Conservation (phyloP, 2,888 invertebrate genomes). For the Belgica antarctica region DNA sequence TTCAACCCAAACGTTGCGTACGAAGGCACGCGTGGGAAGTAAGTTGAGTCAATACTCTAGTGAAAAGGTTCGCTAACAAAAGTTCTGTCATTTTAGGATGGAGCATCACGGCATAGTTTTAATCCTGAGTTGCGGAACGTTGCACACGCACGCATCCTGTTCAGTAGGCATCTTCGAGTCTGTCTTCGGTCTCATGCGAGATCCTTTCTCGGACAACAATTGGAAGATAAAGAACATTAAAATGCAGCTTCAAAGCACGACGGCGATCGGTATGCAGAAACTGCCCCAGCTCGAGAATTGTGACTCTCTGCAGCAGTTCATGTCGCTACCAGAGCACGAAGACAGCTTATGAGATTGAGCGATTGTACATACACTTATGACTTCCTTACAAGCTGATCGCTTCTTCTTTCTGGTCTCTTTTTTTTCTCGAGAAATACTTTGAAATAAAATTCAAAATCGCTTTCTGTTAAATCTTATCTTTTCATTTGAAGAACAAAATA, state of each 20-base stretch:
- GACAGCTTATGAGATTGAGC: slow-evolving; percentile 9
- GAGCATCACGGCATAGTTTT: slow-evolving; percentile 64
- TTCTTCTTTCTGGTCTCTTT: neutral
- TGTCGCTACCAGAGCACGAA: slow-evolving; percentile 32
- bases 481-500: slow-evolving; percentile 1
- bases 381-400: neutral
- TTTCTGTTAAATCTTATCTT: neutral
- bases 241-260: slow-evolving; percentile 53
- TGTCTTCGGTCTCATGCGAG: slow-evolving; percentile 62
- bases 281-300: slow-evolving; percentile 19
- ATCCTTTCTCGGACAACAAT: slow-evolving; percentile 63
- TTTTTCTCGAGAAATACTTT: neutral
- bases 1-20: slow-evolving; percentile 63
- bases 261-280: neutral
- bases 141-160: slow-evolving; percentile 56
- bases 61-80: neutral
- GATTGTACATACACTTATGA: too few species aligned
- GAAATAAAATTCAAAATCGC: neutral
- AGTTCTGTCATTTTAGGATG: slow-evolving; percentile 51
- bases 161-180: slow-evolving; percentile 67
- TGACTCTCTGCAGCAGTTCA: slow-evolving; percentile 12
- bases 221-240: slow-evolving; percentile 67
- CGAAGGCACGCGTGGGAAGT: slow-evolving; percentile 59
- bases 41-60: neutral
- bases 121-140: slow-evolving; percentile 63